These are phyloP conservation scores for Delichon dasypus DNA, from an alignment of 2,797 vertebrate genomes.

Conservation along the genomic window DNA sequence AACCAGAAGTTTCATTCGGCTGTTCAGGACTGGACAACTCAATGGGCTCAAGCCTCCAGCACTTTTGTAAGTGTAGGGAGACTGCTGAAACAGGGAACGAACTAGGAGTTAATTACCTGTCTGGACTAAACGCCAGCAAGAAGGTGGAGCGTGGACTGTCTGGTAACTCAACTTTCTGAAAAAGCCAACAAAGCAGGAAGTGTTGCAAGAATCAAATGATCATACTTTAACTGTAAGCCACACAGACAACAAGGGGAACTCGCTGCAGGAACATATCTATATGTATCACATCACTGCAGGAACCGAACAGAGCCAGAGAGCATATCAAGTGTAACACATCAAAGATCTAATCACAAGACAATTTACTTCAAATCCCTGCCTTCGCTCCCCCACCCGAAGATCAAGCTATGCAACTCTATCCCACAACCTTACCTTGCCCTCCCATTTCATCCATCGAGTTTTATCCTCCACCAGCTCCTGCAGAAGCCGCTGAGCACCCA, in stretches of 20 bases:
- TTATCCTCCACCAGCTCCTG: slow-evolving; percentile 98
- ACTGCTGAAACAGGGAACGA: slow-evolving; percentile 29
- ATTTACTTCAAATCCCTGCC: neutral
- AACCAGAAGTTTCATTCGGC: neutral
- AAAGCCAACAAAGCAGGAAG: slow-evolving; percentile 69
- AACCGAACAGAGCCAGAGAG: slow-evolving; percentile 41
- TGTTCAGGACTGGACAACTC: neutral
- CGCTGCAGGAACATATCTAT: neutral
- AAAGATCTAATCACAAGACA: neutral
- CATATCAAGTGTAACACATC: neutral
- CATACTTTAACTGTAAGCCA: slow-evolving; percentile 51
- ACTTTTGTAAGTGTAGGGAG: slow-evolving; percentile 1
- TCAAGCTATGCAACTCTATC: neutral
- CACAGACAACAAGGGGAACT: slow-evolving; percentile 39
- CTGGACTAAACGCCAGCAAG: slow-evolving; percentile 97
- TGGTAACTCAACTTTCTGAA: slow-evolving; percentile 97
- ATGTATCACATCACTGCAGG: slow-evolving; percentile 12
- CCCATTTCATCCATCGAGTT: slow-evolving; percentile 98
- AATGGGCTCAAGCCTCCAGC: neutral
- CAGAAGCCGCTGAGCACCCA: slow-evolving; percentile 91
- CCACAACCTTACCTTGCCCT: slow-evolving; percentile 88
- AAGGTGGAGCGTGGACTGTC: slow-evolving; percentile 99
- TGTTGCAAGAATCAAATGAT: slow-evolving; percentile 56
- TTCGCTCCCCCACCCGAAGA: neutral
- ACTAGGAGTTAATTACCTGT: slow-evolving; percentile 84